Evolutionary conservation across 2,888 invertebrate species (phyloP).

Genomic region (Plebejus anna): DNA sequence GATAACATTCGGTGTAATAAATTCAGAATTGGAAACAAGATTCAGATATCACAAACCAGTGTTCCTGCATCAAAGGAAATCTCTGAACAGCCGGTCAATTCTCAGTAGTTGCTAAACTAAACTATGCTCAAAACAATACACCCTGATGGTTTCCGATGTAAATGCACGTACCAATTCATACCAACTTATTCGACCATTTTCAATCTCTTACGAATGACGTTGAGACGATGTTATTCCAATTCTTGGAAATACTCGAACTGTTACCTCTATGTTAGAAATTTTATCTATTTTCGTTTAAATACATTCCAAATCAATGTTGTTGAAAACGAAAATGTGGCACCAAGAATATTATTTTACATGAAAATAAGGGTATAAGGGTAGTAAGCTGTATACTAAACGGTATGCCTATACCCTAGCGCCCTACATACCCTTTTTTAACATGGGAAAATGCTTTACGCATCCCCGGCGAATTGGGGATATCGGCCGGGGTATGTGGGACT

Average conservation of each 20-base stretch:
- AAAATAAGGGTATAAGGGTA: no score
- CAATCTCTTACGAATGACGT: not conserved
- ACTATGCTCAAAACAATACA: not conserved
- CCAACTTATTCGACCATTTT: conserved; percentile 1
- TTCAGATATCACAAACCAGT: not conserved
- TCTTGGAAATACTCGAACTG: conserved; percentile 12
- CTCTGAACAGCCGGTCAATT: conserved; percentile 19
- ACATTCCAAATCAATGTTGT: not conserved
- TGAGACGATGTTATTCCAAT: not conserved
- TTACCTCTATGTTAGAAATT: not conserved
- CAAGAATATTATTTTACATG: no score
- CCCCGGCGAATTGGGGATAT: no score
- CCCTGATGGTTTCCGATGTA: not conserved
- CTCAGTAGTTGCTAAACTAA: not conserved
- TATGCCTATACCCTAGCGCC: no score
- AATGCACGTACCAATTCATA: not conserved
- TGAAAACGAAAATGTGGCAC: not conserved
- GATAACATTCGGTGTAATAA: not conserved
- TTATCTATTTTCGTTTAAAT: not conserved
- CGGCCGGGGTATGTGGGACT: no score
- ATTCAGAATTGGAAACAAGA: conserved; percentile 16
- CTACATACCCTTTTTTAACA: no score
- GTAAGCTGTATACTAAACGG: no score
- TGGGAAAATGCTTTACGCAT: no score
- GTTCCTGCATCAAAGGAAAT: conserved; percentile 11